Base-by-base conservation (phyloP, 2,888 invertebrate genomes). In the Agrochola litura region DNA sequence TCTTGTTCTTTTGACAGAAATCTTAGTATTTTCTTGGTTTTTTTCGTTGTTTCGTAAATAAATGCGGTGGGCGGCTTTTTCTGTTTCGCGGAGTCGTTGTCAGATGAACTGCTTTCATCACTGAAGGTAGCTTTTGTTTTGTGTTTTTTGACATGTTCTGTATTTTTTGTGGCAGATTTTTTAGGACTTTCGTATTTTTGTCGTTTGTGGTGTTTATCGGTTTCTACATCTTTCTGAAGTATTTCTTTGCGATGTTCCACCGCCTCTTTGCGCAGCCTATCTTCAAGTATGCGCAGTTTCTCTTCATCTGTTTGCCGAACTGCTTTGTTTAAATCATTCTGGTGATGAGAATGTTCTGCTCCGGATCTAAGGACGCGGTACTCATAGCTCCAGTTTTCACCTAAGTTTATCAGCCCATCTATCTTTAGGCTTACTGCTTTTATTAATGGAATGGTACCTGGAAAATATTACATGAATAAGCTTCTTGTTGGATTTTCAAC, bases 351-450 rank as follows among this genome's bases (percentile, higher is more conserved):
- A n/a, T n/a, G 6, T 41, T 52, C 19, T 12, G 22, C 22, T 37
- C 6, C n/a, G 1, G 30, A 37, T 56, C 10, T 49, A 1, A 46
- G 19, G 5, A 89, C 67, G 6, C 75, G 82, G 54, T 92, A 89
- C 49, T 91, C 81, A 70, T 91, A 91, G n/a, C 85, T 90, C 91
- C 91, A 92, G 54, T 90, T 89, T 2, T 91, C 88, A 0, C 92
- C 92, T 0, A 93, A 64, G 58, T 92, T 90, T 64, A 93, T 89
- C 0, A 77, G 25, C 0, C 92, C 93, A 61, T 93, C 89, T 25
- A 93, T 84, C 75, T 89, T 77, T 0, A 93, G 58, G n/a, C 77
- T 87, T 0, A 91, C 80, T 22, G 83, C 80, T 68, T 77, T 52
- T 56, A 70, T 46, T 3, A 70, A 41, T 9, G 72, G 30, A 12